These are phyloP conservation scores for Melitaea athalia DNA, from an alignment of 2,888 invertebrate species.

Conservation along the genomic window DNA sequence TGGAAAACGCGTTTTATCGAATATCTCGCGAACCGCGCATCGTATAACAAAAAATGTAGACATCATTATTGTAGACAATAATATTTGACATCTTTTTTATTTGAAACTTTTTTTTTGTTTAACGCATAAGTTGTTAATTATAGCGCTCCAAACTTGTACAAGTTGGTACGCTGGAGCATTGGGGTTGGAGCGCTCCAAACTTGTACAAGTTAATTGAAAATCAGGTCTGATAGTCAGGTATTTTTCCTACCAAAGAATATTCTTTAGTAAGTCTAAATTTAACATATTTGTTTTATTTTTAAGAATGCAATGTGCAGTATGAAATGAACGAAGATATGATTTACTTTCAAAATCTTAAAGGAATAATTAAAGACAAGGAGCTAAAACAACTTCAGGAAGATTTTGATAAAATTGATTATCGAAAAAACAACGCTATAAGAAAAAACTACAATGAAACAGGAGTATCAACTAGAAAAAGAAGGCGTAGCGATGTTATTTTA, in stretches of 20 bases:
- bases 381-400: conserved; percentile 16
- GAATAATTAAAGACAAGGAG: conserved; percentile 49
- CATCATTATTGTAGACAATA: too few species aligned
- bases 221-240: neutral
- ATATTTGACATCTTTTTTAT: too few species aligned
- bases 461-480: conserved; percentile 3
- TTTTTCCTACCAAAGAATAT: neutral
- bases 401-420: neutral
- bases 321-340: conserved; percentile 53
- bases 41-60: too few species aligned
- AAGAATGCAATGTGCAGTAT: conserved; percentile 58
- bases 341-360: conserved; percentile 54
- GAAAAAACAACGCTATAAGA: neutral
- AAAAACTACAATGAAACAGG: conserved; percentile 2
- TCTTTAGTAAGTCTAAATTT: neutral
- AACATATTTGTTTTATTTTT: conserved; percentile 31
- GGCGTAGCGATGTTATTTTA: neutral
- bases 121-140: too few species aligned
- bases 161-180: too few species aligned
- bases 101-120: too few species aligned
- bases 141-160: too few species aligned
- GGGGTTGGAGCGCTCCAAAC: too few species aligned
- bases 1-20: too few species aligned
- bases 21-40: too few species aligned
- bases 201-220: neutral